phyloP scores from a whole-genome alignment of 2,888 invertebrate species.

The Scaptomyza caliginosa region DNA sequence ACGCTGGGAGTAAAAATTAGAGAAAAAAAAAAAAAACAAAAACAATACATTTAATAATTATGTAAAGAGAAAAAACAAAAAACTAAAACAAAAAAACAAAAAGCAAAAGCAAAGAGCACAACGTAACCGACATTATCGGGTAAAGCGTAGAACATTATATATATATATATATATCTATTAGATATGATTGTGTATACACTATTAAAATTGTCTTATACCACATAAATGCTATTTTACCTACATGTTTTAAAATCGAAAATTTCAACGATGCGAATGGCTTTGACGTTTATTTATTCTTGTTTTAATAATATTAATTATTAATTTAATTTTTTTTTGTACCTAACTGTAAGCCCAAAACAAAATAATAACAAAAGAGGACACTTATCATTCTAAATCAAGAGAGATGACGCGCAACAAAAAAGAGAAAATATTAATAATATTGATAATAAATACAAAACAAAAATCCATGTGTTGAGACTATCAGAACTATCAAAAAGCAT shows the following conservation, averaged over 20 bases:
- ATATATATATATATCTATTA: slow-evolving; percentile 2
- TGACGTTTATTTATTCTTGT: slow-evolving; percentile 38
- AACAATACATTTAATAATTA: not conserved
- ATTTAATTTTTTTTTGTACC: slow-evolving; percentile 34
- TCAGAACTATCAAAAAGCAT: slow-evolving; percentile 47
- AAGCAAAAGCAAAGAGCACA: slow-evolving; percentile 12
- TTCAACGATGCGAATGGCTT: slow-evolving; percentile 33
- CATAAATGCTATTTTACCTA: slow-evolving; percentile 24
- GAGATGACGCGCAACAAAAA: slow-evolving; percentile 27
- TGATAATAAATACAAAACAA: slow-evolving; percentile 8
- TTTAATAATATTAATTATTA: slow-evolving; percentile 7
- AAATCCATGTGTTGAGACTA: slow-evolving; percentile 47
- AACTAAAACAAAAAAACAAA: not conserved
- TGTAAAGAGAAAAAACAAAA: not conserved
- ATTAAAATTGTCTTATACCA: slow-evolving; percentile 30
- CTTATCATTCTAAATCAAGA: slow-evolving; percentile 43
- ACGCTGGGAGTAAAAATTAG: slow-evolving; percentile 30
- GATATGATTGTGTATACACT: slow-evolving; percentile 20
- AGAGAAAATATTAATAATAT: slow-evolving; percentile 14
- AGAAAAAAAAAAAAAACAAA: not conserved
- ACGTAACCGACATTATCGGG: not conserved
- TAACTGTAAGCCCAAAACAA: slow-evolving; percentile 35
- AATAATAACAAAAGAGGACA: slow-evolving; percentile 6
- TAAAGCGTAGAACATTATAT: slow-evolving; percentile 10
- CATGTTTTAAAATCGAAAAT: slow-evolving; percentile 32